Conservation (phyloP, 2,113 vertebrate genomes). For the Physeter macrocephalus region DNA sequence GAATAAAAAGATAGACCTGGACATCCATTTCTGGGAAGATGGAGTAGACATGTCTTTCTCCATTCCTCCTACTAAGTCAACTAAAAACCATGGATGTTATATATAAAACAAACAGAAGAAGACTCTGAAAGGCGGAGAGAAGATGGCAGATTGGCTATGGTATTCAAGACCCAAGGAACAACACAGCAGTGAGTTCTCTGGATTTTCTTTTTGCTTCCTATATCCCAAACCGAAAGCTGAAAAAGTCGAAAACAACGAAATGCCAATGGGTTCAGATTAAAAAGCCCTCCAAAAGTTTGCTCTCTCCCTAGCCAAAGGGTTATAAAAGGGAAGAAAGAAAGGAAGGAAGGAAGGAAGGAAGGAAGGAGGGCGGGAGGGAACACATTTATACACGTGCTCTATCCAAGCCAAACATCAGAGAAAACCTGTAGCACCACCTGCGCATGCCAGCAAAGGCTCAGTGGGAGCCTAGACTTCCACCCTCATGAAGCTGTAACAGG, state of each 20-base stretch:
- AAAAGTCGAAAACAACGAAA: not conserved
- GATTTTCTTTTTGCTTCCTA: not conserved
- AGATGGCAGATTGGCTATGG: not conserved
- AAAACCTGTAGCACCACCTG: not conserved
- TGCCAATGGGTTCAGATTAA: not conserved
- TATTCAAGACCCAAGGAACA: not conserved
- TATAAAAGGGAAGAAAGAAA: not conserved
- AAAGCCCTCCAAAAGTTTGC: not conserved
- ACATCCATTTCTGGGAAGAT: not conserved
- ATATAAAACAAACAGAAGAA: not conserved
- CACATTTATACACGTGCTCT: not conserved
- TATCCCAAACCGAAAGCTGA: not conserved
- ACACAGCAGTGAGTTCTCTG: not conserved
- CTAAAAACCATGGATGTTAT: not conserved
- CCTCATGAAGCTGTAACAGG: not conserved
- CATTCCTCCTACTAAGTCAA: not conserved
- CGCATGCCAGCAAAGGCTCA: not conserved
- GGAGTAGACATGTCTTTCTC: not conserved
- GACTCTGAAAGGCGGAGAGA: not conserved
- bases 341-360: not conserved
- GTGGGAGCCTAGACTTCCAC: not conserved
- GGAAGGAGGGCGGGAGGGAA: not conserved
- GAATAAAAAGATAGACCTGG: not conserved
- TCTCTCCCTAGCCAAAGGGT: not conserved
- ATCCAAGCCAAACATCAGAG: not conserved